These are phyloP conservation scores for Rhinophrynus dorsalis DNA, from an alignment of 2,797 vertebrate species.

Conservation along the genomic window DNA sequence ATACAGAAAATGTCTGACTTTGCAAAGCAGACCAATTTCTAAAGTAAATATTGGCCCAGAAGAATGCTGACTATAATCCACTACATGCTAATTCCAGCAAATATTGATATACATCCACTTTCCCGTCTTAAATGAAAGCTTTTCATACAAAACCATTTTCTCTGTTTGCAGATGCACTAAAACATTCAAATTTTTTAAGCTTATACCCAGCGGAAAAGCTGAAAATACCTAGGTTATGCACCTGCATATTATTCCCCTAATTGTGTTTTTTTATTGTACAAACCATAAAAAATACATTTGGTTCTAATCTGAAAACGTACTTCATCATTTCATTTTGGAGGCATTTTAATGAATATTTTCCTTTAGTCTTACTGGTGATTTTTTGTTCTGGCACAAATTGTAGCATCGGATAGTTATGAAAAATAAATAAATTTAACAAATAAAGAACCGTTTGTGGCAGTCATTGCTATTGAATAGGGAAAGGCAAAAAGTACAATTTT, in stretches of 20 bases:
- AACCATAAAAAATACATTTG: conserved; percentile 31
- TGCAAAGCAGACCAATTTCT: conserved; percentile 52
- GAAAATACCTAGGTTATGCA: conserved; percentile 48
- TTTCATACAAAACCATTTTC: conserved; percentile 49
- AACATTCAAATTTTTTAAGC: conserved; percentile 42
- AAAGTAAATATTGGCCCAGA: conserved; percentile 54
- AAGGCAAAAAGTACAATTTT: too few relatives aligned
- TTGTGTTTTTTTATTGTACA: conserved; percentile 20
- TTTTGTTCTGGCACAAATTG: not conserved
- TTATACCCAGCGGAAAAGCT: conserved; percentile 44
- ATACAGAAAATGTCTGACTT: conserved; percentile 43
- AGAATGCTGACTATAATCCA: conserved; percentile 51
- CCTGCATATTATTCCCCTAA: conserved; percentile 35
- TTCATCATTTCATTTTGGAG: conserved; percentile 1
- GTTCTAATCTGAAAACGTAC: conserved; percentile 13
- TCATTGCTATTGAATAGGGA: too few relatives aligned
- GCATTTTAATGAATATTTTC: not conserved
- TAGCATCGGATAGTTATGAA: not conserved
- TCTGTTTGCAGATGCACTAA: conserved; percentile 51
- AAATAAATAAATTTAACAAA: too few relatives aligned
- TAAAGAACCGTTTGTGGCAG: too few relatives aligned
- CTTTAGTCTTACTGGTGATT: too few relatives aligned
- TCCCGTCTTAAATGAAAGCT: conserved; percentile 49
- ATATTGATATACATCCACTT: conserved; percentile 53
- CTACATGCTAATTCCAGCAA: conserved; percentile 52